Evolutionary conservation across 2,113 vertebrate genomes (phyloP).

Genomic region (Brachyistius frenatus): DNA sequence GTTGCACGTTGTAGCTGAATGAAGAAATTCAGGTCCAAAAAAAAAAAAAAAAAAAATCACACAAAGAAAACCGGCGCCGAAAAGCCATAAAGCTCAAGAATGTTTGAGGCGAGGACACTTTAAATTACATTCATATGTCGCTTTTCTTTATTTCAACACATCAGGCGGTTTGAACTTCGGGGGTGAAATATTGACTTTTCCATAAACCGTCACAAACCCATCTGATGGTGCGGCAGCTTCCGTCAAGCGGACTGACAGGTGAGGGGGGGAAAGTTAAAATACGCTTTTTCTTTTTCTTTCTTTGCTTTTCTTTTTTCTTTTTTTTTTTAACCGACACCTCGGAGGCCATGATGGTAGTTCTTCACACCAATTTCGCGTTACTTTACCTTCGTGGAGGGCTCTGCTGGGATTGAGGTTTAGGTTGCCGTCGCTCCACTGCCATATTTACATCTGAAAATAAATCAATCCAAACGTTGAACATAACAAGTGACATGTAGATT

Average conservation of each 20-base stretch:
- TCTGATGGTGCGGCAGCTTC: constrained; percentile 23
- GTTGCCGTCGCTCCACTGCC: constrained; percentile 98
- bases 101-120: constrained; percentile 78
- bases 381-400: constrained; percentile 99
- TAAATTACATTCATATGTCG: constrained; percentile 61
- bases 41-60: constrained; percentile 21
- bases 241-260: constrained; percentile 28
- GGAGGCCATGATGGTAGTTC: constrained; percentile 65
- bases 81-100: constrained; percentile 57
- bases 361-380: constrained; percentile 87
- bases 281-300: background rate
- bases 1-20: too few relatives aligned
- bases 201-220: constrained; percentile 24
- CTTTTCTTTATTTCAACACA: constrained; percentile 80
- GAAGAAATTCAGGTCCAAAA: background rate
- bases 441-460: constrained; percentile 99
- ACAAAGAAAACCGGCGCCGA: background rate
- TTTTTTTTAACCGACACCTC: constrained; percentile 60
- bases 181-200: background rate
- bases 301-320: background rate
- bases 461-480: constrained; percentile 99
- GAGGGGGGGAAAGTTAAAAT: constrained; percentile 40
- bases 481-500: constrained; percentile 76
- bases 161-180: constrained; percentile 26
- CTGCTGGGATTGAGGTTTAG: constrained; percentile 97